Percentiles rank a stretch among this genome's conserved stretches.
Conservation (phyloP, 2,113 vertebrate genomes). For the Rissa tridactyla region DNA sequence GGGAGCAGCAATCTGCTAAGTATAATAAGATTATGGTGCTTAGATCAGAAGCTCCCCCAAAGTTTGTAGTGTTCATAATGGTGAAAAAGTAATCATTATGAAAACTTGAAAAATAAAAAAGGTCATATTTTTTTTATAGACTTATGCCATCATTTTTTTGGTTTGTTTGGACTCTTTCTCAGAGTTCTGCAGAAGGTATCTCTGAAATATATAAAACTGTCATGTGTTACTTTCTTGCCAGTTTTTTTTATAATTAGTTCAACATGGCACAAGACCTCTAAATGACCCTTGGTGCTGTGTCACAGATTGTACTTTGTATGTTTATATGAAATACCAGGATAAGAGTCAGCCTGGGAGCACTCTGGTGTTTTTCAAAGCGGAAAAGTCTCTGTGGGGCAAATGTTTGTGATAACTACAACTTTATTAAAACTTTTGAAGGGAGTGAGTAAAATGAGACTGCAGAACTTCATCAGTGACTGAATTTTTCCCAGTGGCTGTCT, state of each 20-base stretch:
- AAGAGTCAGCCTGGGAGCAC: slow-evolving; percentile 43
- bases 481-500: neutral
- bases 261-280: slow-evolving; percentile 26
- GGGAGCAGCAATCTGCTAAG: neutral
- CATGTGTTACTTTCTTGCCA: slow-evolving; percentile 3
- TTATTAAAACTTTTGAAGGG: slow-evolving; percentile 42
- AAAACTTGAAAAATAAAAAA: neutral
- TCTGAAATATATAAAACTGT: slow-evolving; percentile 18
- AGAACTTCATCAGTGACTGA: slow-evolving; percentile 3
- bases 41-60: neutral
- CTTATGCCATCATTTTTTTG: neutral
- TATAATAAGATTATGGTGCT: neutral
- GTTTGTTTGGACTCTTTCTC: neutral
- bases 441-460: neutral
- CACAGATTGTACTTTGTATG: slow-evolving; percentile 43
- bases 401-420: slow-evolving; percentile 38
- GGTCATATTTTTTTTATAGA: neutral
- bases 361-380: slow-evolving; percentile 21
- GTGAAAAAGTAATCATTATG: rapidly evolving
- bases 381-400: slow-evolving; percentile 26
- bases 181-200: neutral
- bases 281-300: slow-evolving; percentile 30
- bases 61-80: neutral
- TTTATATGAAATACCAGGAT: slow-evolving; percentile 32
- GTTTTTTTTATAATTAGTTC: slow-evolving; percentile 40